Base-by-base conservation (phyloP, 2,888 invertebrate genomes). In the Zhuqinia jingwanae region DNA sequence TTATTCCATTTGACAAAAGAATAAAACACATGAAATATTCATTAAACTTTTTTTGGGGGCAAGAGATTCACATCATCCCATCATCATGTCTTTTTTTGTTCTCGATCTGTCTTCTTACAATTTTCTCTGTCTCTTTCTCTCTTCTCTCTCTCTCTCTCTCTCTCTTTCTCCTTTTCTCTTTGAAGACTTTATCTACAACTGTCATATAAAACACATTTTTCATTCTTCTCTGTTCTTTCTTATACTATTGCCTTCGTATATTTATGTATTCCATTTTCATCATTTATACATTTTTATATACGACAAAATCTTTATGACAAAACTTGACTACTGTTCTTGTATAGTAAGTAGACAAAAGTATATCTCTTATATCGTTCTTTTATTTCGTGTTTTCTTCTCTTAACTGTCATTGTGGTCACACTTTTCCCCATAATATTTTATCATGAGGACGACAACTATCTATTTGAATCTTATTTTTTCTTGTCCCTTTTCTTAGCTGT, bases 401-500 rank as follows among this genome's bases (percentile, higher is more conserved):
- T 77, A 73, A 77, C 77, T 85, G 81, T 85, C 79, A 75, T 79
- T 87, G 87, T 83, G 76, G 77, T 84, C 80, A 84, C 79, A 85
- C 84, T 76, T 80, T 78, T 82, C 27, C 75, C 80, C 73, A 68
- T 65, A 27, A 11, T 36, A 36, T 75, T 27, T 27, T 36, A 76
- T 56, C 75, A 84, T 58, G 76, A 76, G 36, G 58, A 60, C 45
- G 68, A 77, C 77, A 84, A 77, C 77, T 76, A 77, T 84, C 68
- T 76, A 77, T 84, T 77, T 77, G 77, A 84, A 84, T 84, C 77
- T 77, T 76, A 76, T 82, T 93, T 92, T 92, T 92, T 92, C 92
- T 92, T 91, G 92, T 91, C 91, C 92, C 91, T 92, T 91, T 92
- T 92, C 92, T 92, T 92, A 96, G 96, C 96, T 96, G 96, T 96